These are phyloP conservation scores for Anseranas semipalmata DNA, from an alignment of 2,113 vertebrate genomes.

Conservation along the genomic window DNA sequence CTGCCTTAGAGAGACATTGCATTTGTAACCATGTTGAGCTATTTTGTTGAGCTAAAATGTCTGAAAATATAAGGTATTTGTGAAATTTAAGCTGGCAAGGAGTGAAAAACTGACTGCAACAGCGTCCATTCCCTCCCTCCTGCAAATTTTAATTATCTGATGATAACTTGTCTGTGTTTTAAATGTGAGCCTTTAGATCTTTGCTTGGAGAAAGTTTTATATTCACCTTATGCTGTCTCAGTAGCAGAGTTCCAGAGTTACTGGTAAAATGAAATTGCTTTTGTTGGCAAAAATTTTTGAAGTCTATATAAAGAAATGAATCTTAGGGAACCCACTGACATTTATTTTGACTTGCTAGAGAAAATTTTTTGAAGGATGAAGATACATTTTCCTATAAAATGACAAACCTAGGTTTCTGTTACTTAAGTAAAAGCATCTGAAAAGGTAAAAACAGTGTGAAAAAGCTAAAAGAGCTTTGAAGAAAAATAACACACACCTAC, in stretches of 20 bases:
- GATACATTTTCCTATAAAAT: not conserved
- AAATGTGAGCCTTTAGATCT: not conserved
- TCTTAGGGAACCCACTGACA: not conserved
- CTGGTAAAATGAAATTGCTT: constrained; percentile 5
- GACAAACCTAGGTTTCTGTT: not conserved
- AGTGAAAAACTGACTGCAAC: not conserved
- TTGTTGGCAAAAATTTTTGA: not conserved
- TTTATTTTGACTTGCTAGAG: constrained; percentile 7
- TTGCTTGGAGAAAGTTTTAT: not conserved
- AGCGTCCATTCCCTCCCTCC: not conserved
- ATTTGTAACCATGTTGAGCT: not conserved
- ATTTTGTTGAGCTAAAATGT: not conserved
- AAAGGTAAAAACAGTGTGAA: not conserved
- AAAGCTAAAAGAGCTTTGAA: constrained; percentile 20
- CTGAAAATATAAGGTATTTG: not conserved
- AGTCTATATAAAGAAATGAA: not conserved
- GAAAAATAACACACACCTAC: not conserved
- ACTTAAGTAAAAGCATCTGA: not conserved
- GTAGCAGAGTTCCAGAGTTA: constrained; percentile 4
- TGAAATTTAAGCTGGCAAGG: not conserved
- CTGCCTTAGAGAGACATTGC: not conserved
- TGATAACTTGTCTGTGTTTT: not conserved
- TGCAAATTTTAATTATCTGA: not conserved
- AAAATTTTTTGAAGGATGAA: not conserved
- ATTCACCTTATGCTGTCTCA: not conserved